Percentiles rank a stretch among this genome's conserved stretches.
Conservation (phyloP, 2,888 invertebrate genomes). For the Zeuzera pyrina region DNA sequence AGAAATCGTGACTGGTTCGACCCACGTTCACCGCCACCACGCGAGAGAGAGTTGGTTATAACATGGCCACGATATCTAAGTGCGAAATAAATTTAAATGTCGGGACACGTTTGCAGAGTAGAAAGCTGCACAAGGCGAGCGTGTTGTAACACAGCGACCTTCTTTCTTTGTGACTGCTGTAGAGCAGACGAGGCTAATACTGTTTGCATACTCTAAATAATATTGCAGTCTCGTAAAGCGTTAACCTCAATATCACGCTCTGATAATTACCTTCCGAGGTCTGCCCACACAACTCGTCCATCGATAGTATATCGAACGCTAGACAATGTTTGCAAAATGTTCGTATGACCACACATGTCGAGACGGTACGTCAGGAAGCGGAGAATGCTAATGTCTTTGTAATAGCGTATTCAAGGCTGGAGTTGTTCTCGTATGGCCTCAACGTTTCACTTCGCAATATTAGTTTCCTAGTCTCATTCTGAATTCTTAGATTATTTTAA, state of each 20-base stretch:
- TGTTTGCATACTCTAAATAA: conserved; percentile 39
- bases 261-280: conserved; percentile 45
- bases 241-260: conserved; percentile 60
- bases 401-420: conserved; percentile 65
- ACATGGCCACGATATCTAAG: conserved; percentile 50
- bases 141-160: conserved; percentile 66
- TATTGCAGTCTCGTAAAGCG: conserved; percentile 41
- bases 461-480: conserved; percentile 40
- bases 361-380: conserved; percentile 58
- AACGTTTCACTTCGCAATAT: conserved; percentile 47
- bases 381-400: conserved; percentile 66
- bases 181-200: conserved; percentile 61
- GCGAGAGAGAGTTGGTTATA: conserved; percentile 52
- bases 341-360: conserved; percentile 38
- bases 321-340: conserved; percentile 30
- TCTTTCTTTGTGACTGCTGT: conserved; percentile 53
- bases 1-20: conserved; percentile 61
- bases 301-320: conserved; percentile 33
- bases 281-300: conserved; percentile 29
- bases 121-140: conserved; percentile 69
- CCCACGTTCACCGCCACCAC: conserved; percentile 50
- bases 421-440: conserved; percentile 56
- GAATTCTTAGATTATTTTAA: neutral
- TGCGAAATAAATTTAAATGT: conserved; percentile 68
- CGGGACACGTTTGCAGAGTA: conserved; percentile 65